Evolutionary conservation across 2,888 invertebrate genomes (phyloP).

Genomic region (Campopleginae sp.): DNA sequence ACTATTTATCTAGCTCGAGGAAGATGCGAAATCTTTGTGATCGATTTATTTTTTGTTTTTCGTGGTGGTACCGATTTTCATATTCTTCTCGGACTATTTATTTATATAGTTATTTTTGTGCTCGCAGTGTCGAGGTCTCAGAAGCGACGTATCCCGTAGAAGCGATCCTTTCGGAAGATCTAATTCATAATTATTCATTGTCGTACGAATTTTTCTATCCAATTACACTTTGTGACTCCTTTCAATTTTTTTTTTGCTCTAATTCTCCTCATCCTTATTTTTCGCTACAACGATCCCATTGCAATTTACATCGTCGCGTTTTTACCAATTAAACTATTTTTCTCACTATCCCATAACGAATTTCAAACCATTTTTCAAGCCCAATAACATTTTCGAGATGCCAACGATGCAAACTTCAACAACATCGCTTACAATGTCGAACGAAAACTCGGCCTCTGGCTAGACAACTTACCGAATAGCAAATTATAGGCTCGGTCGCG

Average conservation of each 20-base stretch:
- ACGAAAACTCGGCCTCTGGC: conserved; percentile 3
- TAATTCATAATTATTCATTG: conserved; percentile 70
- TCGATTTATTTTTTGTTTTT: conserved; percentile 25
- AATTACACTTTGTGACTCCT: conserved; percentile 4
- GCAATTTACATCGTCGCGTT: conserved; percentile 29
- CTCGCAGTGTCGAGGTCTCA: conserved; percentile 69
- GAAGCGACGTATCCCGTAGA: conserved; percentile 54
- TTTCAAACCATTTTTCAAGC: neutral
- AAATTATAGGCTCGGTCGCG: conserved; percentile 60
- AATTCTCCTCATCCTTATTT: conserved; percentile 18
- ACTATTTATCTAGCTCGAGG: neutral
- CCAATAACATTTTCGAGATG: neutral
- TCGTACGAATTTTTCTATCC: conserved; percentile 36
- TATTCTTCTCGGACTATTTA: conserved; percentile 57
- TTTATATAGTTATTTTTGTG: conserved; percentile 60
- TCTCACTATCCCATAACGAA: too few relatives aligned
- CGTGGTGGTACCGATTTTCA: neutral
- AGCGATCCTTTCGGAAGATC: conserved; percentile 67
- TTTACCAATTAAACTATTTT: too few relatives aligned
- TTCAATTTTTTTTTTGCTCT: conserved; percentile 11
- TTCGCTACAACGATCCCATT: conserved; percentile 54
- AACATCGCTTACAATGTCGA: neutral
- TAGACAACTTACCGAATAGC: conserved; percentile 54
- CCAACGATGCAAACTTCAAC: conserved; percentile 1
- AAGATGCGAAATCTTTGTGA: conserved; percentile 28